Percentiles rank a stretch among this genome's conserved stretches.
phyloP scores from a whole-genome alignment of 1,140 invertebrate species.

The Listronotus bonariensis region DNA sequence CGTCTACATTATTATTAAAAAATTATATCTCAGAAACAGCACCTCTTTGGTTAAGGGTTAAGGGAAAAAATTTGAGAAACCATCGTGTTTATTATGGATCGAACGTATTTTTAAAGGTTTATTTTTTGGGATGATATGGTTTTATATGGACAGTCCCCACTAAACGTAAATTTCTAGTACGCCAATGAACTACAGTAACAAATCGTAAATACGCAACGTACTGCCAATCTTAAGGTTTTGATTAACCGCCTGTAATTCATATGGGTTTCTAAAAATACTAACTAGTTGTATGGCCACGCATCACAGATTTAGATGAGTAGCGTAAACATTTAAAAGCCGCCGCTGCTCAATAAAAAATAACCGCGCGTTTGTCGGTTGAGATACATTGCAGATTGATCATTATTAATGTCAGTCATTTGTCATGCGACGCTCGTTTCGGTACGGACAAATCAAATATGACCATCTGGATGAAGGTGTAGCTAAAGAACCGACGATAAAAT shows the following conservation, averaged over 20 bases:
- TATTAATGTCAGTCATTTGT: conserved; percentile 7
- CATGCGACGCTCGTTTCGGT: neutral
- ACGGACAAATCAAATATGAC: neutral
- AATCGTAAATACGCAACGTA: too few relatives aligned
- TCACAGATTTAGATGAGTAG: conserved; percentile 11
- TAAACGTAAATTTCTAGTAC: too few relatives aligned
- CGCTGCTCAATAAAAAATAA: conserved; percentile 4
- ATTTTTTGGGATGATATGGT: too few relatives aligned
- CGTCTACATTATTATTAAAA: too few relatives aligned
- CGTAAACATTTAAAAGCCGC: conserved; percentile 13
- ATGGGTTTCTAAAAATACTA: conserved; percentile 8
- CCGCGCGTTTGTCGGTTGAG: conserved; percentile 8
- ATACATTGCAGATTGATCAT: conserved; percentile 15
- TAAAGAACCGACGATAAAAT: too few relatives aligned
- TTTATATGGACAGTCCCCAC: too few relatives aligned
- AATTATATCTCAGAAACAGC: too few relatives aligned
- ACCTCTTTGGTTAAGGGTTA: too few relatives aligned
- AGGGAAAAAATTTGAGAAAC: too few relatives aligned
- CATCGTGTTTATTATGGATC: too few relatives aligned
- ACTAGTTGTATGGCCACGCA: conserved; percentile 6
- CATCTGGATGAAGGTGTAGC: neutral
- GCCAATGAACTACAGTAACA: too few relatives aligned
- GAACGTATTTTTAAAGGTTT: too few relatives aligned
- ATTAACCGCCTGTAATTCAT: conserved; percentile 7
- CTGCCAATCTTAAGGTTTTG: neutral